These are phyloP conservation scores for Myotis planiceps DNA, from an alignment of 2,797 vertebrate genomes.

Conservation along the genomic window DNA sequence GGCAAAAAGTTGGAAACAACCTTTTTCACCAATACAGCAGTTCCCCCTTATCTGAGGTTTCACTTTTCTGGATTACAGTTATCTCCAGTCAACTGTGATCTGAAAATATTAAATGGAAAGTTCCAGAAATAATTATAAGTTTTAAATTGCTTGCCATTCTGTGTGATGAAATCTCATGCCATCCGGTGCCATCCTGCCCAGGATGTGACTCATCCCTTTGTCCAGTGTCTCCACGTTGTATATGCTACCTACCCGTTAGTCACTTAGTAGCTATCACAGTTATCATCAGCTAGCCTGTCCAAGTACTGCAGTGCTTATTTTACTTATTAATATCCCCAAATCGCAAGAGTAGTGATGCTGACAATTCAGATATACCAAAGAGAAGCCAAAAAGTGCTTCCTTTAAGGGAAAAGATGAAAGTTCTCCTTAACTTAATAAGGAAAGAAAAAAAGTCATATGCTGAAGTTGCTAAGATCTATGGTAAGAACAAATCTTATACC, in stretches of 20 bases:
- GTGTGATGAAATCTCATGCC: too few species aligned
- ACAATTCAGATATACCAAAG: too few species aligned
- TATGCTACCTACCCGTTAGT: not conserved
- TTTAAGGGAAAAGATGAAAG: too few species aligned
- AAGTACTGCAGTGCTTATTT: not conserved
- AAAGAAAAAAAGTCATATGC: too few species aligned
- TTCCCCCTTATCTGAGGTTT: too few species aligned
- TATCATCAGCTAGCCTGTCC: not conserved
- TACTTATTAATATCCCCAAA: not conserved
- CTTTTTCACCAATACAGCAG: not conserved
- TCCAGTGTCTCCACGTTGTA: not conserved
- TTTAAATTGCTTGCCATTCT: too few species aligned
- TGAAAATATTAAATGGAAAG: not conserved
- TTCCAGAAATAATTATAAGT: not conserved
- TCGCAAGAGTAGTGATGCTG: not conserved
- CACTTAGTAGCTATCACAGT: not conserved
- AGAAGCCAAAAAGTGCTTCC: too few species aligned
- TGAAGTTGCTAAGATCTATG: too few species aligned
- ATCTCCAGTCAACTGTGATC: not conserved
- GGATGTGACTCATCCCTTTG: not conserved
- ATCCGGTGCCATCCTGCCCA: not conserved
- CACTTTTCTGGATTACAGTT: too few species aligned
- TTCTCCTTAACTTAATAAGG: too few species aligned
- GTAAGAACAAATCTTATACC: not conserved
- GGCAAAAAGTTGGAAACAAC: not conserved